phyloP scores from a whole-genome alignment of 2,888 invertebrate genomes.

The Lycocerus yunnanus region DNA sequence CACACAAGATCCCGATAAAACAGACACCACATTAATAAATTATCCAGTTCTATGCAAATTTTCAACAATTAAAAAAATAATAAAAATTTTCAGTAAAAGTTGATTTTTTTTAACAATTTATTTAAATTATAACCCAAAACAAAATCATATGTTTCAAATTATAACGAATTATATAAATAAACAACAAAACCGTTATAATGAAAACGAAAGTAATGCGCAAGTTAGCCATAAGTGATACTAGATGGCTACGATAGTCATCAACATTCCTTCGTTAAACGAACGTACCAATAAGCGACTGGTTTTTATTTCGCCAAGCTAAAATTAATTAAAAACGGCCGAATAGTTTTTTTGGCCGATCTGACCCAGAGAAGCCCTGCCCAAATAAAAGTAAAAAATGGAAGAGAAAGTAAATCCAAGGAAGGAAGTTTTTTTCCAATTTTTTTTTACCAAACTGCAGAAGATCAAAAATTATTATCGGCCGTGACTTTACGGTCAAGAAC shows the following conservation, averaged over 20 bases:
- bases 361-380: background rate
- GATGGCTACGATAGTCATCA: conserved; percentile 18
- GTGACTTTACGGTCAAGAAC: background rate
- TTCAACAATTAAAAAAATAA: background rate
- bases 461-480: background rate
- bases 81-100: background rate
- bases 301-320: background rate
- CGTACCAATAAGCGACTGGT: conserved; percentile 10
- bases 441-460: background rate
- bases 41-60: conserved; percentile 9
- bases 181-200: conserved; percentile 24
- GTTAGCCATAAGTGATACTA: conserved; percentile 15
- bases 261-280: conserved; percentile 8
- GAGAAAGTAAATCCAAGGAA: background rate
- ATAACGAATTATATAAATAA: conserved; percentile 21
- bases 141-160: conserved; percentile 6
- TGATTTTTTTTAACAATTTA: background rate
- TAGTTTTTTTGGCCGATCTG: background rate
- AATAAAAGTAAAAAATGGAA: background rate
- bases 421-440: background rate
- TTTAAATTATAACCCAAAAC: background rate
- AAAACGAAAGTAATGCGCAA: conserved; percentile 23
- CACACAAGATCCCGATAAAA: conserved; percentile 19
- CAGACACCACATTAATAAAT: conserved; percentile 31
- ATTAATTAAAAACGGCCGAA: background rate